A percentile compares a stretch with the other conserved stretches of the same genome.
phyloP scores from a whole-genome alignment of 2,797 vertebrate genomes.

The Epinephelus coioides region DNA sequence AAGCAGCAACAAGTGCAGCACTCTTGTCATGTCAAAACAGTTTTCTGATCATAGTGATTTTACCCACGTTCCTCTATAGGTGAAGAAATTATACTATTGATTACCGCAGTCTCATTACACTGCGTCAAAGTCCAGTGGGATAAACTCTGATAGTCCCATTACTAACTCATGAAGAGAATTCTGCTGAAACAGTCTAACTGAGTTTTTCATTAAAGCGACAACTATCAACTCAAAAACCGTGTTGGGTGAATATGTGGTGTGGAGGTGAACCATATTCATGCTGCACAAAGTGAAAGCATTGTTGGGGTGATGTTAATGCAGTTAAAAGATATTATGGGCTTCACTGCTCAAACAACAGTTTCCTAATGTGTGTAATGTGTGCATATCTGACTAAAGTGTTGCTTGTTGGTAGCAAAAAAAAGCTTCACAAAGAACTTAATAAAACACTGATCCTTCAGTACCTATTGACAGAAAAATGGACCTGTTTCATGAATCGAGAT shows the following conservation, averaged over 20 bases:
- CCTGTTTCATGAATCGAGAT: neutral
- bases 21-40: constrained; percentile 6
- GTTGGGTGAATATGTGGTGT: neutral
- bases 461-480: no score
- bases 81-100: neutral
- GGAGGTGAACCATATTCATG: neutral
- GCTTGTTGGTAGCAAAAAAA: neutral
- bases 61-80: neutral
- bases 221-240: neutral
- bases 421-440: no score
- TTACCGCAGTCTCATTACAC: neutral
- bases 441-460: no score
- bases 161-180: constrained; percentile 12
- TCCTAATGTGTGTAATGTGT: neutral
- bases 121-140: neutral
- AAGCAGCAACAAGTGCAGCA: constrained; percentile 20
- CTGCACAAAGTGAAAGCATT: neutral
- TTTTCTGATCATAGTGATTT: neutral
- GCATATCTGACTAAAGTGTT: constrained; percentile 4
- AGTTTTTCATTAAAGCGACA: constrained; percentile 2
- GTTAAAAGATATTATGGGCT: neutral
- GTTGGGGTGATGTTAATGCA: neutral
- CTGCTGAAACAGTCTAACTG: neutral
- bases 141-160: neutral
- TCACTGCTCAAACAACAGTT: neutral